Evolutionary conservation across 2,888 invertebrate species (phyloP).

Genomic region (Lasioglossum leucozonium): DNA sequence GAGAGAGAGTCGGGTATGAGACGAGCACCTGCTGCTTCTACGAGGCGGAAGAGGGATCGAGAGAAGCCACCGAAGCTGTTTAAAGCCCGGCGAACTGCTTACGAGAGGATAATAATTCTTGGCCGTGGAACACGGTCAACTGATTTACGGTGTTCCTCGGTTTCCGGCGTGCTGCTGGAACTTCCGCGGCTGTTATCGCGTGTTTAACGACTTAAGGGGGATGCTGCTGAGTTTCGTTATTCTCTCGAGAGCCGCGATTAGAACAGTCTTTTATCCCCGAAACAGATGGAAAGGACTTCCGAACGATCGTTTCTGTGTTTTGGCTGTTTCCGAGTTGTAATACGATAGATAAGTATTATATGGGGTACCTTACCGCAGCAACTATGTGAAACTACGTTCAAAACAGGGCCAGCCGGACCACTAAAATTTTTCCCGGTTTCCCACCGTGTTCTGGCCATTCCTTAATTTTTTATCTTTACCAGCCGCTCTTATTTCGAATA

Average conservation of each 20-base stretch:
- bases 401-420: not conserved
- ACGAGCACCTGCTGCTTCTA: not conserved
- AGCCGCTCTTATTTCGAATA: conserved; percentile 29
- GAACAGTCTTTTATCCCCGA: not conserved
- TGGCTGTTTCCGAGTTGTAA: not conserved
- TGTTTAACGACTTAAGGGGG: conserved; percentile 32
- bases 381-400: not conserved
- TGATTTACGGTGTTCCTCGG: conserved; percentile 26
- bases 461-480: not conserved
- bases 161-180: conserved; percentile 19
- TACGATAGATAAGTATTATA: not conserved
- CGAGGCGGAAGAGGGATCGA: not conserved
- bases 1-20: not conserved
- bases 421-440: conserved; percentile 43
- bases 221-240: conserved; percentile 17
- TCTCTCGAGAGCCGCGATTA: not conserved
- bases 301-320: not conserved
- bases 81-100: conserved; percentile 24
- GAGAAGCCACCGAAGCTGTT: conserved; percentile 8
- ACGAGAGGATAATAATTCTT: conserved; percentile 29
- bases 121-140: conserved; percentile 5
- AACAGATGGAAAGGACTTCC: too few relatives aligned
- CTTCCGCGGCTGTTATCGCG: conserved; percentile 28
- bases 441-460: not conserved
- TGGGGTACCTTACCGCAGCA: not conserved